A percentile compares a stretch with the other conserved stretches of the same genome.
Evolutionary conservation across 1,140 invertebrate genomes (phyloP).

Genomic region (Theocolax elegans): DNA sequence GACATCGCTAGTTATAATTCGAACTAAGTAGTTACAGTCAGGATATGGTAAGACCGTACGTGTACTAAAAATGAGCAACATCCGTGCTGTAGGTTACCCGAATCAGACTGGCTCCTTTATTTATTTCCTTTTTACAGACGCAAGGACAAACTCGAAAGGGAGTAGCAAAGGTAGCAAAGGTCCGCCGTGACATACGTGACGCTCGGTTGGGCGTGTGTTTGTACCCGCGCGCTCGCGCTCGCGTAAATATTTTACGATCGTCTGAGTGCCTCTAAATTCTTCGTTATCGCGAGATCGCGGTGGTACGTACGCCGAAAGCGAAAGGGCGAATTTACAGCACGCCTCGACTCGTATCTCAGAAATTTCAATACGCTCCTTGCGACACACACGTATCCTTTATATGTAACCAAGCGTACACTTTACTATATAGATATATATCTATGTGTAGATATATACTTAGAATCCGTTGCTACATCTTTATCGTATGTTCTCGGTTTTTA

Average conservation of each 20-base stretch:
- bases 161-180: neutral
- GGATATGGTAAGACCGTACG: too few species aligned
- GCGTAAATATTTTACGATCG: conserved; percentile 38
- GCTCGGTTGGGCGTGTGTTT: neutral
- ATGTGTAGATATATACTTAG: too few species aligned
- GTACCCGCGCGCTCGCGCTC: too few species aligned
- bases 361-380: conserved; percentile 25
- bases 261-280: conserved; percentile 39
- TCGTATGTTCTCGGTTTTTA: conserved; percentile 10
- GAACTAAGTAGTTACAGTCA: too few species aligned
- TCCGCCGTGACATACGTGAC: neutral
- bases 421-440: too few species aligned
- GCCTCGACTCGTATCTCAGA: conserved; percentile 3
- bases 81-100: too few species aligned
- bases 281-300: conserved; percentile 23
- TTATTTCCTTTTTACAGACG: neutral
- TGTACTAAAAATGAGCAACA: too few species aligned
- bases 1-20: too few species aligned
- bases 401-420: too few species aligned
- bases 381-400: neutral
- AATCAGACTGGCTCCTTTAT: neutral
- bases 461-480: neutral
- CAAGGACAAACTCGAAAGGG: neutral
- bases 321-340: conserved; percentile 23
- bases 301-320: neutral